phyloP scores from a whole-genome alignment of 2,113 vertebrate genomes.

The Ranitomeya variabilis region DNA sequence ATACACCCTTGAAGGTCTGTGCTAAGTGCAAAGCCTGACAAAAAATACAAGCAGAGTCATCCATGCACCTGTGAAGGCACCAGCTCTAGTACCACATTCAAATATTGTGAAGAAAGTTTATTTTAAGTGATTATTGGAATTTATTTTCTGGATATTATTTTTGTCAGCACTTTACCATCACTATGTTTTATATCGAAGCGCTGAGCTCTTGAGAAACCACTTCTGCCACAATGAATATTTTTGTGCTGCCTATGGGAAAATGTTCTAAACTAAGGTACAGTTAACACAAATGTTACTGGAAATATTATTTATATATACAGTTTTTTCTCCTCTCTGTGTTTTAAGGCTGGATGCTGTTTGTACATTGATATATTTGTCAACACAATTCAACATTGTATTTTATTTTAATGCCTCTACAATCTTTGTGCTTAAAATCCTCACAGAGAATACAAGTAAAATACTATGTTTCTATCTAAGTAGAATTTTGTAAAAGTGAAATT shows the following conservation, averaged over 20 bases:
- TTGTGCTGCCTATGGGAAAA: background rate
- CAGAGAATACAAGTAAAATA: no score
- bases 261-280: background rate
- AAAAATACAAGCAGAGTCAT: no score
- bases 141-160: no score
- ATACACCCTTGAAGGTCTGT: no score
- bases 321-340: background rate
- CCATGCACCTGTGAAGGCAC: no score
- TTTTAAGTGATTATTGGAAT: no score
- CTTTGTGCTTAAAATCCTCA: background rate
- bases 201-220: background rate
- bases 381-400: background rate
- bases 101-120: no score
- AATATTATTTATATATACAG: background rate
- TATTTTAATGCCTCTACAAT: background rate
- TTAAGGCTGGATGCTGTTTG: background rate
- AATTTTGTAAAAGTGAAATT: no score
- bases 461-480: no score
- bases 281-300: conserved; percentile 6
- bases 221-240: conserved; percentile 30
- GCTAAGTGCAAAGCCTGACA: no score
- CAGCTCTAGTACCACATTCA: no score
- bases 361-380: background rate
- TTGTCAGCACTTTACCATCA: background rate
- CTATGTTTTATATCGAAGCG: background rate